A percentile compares a stretch with the other conserved stretches of the same genome.
phyloP scores from a whole-genome alignment of 2,888 invertebrate genomes.

The Amphipoea oculea region DNA sequence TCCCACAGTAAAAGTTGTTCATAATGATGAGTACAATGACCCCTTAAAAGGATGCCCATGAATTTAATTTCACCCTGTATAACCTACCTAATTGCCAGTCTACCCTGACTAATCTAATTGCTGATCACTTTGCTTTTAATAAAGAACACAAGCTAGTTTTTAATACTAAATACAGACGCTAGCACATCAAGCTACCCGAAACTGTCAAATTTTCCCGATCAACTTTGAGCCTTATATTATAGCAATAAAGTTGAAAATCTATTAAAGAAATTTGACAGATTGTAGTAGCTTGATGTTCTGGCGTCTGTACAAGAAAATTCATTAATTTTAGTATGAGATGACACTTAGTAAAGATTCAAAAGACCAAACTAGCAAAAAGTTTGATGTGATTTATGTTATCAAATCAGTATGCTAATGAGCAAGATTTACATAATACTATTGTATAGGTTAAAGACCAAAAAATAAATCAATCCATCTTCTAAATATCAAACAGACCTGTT shows the following conservation, averaged over 20 bases:
- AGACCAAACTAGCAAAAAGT: not conserved
- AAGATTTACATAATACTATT: slow-evolving; percentile 17
- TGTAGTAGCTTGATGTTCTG: no score
- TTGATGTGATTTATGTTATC: slow-evolving; percentile 39
- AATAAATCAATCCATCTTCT: slow-evolving; percentile 35
- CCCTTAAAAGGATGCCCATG: no score
- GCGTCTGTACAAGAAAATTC: not conserved
- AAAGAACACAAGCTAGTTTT: not conserved
- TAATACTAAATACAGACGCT: not conserved
- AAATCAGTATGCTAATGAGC: slow-evolving; percentile 48
- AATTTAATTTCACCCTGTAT: no score
- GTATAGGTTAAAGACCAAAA: slow-evolving; percentile 6
- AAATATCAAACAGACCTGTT: slow-evolving; percentile 41
- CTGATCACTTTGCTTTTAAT: not conserved
- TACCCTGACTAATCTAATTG: not conserved
- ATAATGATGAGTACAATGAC: no score
- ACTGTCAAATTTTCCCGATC: no score
- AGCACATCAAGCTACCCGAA: no score
- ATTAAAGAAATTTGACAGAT: no score
- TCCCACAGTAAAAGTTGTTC: no score
- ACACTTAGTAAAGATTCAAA: not conserved
- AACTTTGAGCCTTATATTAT: no score
- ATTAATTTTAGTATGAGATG: not conserved
- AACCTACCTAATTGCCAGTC: not conserved
- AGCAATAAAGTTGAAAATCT: no score